phyloP scores from a whole-genome alignment of 2,888 invertebrate species.

The Aporophyla nigra region DNA sequence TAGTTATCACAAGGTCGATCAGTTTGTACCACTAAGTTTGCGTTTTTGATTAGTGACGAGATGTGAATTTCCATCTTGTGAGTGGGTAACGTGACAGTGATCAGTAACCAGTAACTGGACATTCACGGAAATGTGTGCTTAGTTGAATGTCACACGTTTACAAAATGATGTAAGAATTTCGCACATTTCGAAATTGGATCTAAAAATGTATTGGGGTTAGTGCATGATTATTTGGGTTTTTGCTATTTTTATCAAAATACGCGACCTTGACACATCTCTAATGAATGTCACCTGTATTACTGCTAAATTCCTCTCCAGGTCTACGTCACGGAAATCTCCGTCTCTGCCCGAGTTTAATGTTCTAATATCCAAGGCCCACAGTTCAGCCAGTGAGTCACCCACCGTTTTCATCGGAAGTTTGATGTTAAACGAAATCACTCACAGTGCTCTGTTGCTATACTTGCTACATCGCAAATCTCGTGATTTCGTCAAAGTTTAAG shows the following conservation, averaged over 20 bases:
- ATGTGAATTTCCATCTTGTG: background rate
- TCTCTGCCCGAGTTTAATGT: conserved; percentile 36
- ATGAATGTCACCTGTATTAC: conserved; percentile 17
- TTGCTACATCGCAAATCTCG: conserved; percentile 1
- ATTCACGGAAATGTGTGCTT: conserved; percentile 13
- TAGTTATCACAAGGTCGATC: conserved; percentile 46
- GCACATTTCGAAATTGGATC: background rate
- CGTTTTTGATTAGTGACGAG: conserved; percentile 30
- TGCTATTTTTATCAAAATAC: background rate
- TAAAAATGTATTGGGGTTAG: background rate
- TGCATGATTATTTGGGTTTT: background rate
- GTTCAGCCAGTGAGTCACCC: conserved; percentile 50
- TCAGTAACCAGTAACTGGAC: background rate
- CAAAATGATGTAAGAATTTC: background rate
- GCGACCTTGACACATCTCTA: conserved; percentile 1
- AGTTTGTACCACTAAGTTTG: conserved; percentile 4
- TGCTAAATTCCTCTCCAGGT: conserved; percentile 21
- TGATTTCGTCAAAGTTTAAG: background rate
- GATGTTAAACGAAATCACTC: conserved; percentile 20
- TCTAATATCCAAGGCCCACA: conserved; percentile 36
- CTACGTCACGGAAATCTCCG: conserved; percentile 58
- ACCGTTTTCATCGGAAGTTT: conserved; percentile 39
- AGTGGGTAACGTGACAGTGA: conserved; percentile 1
- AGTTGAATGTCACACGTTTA: conserved; percentile 2
- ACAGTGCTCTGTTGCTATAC: conserved; percentile 8